Conservation (phyloP, 2,797 vertebrate genomes). For the Phoebastria nigripes region DNA sequence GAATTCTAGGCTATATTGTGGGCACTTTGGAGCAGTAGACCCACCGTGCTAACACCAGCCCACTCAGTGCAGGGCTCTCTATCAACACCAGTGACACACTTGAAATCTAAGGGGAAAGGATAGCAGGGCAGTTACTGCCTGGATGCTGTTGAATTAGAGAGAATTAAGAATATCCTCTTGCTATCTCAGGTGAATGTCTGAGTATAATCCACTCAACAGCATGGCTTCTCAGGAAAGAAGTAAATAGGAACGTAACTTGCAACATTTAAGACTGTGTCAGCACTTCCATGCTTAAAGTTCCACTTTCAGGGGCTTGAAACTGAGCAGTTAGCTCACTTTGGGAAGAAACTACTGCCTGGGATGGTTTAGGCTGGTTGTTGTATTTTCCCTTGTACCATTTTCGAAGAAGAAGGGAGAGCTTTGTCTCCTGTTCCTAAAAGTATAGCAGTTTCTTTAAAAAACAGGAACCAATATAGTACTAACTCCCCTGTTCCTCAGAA, state of each 20-base stretch:
- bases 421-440: background rate
- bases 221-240: background rate
- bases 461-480: background rate
- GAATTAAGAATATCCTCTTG: background rate
- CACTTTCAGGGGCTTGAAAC: background rate
- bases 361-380: background rate
- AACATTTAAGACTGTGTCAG: background rate
- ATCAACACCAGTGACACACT: background rate
- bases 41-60: background rate
- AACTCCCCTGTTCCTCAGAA: background rate
- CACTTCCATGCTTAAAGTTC: background rate
- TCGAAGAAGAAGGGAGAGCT: background rate
- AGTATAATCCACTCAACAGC: background rate
- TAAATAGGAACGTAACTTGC: background rate
- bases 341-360: background rate
- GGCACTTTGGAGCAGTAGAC: background rate
- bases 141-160: background rate
- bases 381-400: background rate
- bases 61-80: background rate
- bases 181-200: constrained; percentile 38
- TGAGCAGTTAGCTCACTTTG: background rate
- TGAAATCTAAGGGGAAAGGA: background rate
- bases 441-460: background rate
- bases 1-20: background rate
- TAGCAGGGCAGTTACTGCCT: background rate